Conservation (phyloP, 1,140 invertebrate species). For the Euura saliciscinereae region DNA sequence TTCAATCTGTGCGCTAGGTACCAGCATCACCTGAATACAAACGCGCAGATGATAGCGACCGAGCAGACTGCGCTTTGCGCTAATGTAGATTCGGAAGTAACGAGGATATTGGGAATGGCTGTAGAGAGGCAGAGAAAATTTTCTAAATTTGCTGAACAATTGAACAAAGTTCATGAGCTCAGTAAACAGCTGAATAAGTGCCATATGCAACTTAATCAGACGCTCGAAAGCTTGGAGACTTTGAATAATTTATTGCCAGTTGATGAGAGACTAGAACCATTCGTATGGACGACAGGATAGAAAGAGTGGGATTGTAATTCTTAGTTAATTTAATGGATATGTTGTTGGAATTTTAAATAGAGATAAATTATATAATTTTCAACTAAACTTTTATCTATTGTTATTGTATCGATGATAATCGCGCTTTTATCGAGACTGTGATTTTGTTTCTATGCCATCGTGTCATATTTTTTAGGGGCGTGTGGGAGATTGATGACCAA, state of each 20-base stretch:
- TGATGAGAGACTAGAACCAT: slow-evolving; percentile 85
- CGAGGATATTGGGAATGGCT: slow-evolving; percentile 70
- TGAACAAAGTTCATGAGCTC: slow-evolving; percentile 77
- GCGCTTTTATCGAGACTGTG: too few species aligned
- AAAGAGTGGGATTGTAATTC: not conserved
- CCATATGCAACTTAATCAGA: slow-evolving; percentile 82
- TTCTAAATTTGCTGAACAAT: slow-evolving; percentile 82
- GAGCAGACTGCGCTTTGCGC: slow-evolving; percentile 47
- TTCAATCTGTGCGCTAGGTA: slow-evolving; percentile 71
- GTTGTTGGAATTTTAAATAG: too few species aligned
- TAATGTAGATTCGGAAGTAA: slow-evolving; percentile 73
- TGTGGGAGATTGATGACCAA: too few species aligned
- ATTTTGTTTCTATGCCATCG: too few species aligned
- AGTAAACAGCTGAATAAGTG: slow-evolving; percentile 79
- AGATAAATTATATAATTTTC: too few species aligned
- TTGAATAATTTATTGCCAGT: slow-evolving; percentile 85
- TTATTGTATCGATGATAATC: too few species aligned
- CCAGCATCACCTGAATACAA: slow-evolving; percentile 73
- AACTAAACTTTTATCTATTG: too few species aligned
- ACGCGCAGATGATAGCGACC: slow-evolving; percentile 51
- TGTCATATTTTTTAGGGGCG: too few species aligned
- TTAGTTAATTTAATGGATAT: too few species aligned
- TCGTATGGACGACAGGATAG: slow-evolving; percentile 86
- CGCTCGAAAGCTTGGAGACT: slow-evolving; percentile 82
- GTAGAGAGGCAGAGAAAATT: slow-evolving; percentile 84